Evolutionary conservation across 2,888 invertebrate species (phyloP), one percentile per base, ranked within the genome.

Genomic region (Escarpia spicata): DNA sequence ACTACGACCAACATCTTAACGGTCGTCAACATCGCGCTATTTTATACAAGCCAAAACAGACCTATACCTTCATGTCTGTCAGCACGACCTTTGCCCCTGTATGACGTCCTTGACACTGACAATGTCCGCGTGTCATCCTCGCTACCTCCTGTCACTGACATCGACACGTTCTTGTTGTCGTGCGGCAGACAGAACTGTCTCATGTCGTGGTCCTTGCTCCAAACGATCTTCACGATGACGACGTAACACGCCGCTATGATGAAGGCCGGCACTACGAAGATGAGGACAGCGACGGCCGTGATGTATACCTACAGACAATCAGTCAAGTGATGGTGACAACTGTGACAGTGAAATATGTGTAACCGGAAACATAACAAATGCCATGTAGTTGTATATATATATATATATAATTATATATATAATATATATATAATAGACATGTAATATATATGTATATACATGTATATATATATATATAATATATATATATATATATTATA

Each of bases 191-290:
- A 19, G n/a, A 75, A n/a, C 26, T 26, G 19, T 26, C 19, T 75
- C 19, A 75, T 26, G 75, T 75, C 75, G 26, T 75, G 75, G 6
- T 43, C 52, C 96, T 98, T 98, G 8, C 98, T 98, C 99, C 99
- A 99, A 95, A 99, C 99, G 12, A 99, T 98, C 95, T 98, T 97
- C 1, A 99, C 98, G 95, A 99, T 99, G 95, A 98, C 97, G 12
- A 98, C 98, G 96, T 99, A 99, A 96, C 99, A 99, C 4, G 98
- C 98, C 4, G 98, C 98, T 94, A 99, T 99, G 94, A 99, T 98
- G 92, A 98, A 95, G 0, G 98, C 98, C 0, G 99, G 99, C 45
- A 98, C 97, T 92, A 98, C 97, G 96, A 99, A 98, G 89, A 99
- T 97, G 93, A 98, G 97, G 75, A 98, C 97, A 19, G 95, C 95